These are phyloP conservation scores for Oreohelix idahoensis DNA, from an alignment of 1,140 invertebrate species.

Conservation along the genomic window DNA sequence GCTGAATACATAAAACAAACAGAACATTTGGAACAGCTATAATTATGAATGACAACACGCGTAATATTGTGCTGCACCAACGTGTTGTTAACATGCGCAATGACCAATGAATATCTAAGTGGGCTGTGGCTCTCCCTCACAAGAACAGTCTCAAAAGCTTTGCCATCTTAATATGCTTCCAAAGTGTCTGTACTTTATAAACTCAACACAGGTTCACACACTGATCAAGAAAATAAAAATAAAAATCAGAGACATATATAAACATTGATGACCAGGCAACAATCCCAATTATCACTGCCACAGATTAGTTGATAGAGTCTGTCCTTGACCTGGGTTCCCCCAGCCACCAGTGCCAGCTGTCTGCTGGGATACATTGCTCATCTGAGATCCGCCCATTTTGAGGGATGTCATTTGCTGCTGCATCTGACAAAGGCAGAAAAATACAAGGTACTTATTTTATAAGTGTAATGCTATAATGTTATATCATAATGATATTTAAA, in stretches of 20 bases:
- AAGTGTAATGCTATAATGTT: neutral
- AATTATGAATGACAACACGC: too few relatives aligned
- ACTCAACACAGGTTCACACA: neutral
- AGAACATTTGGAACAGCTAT: too few relatives aligned
- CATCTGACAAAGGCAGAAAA: slow-evolving; percentile 71
- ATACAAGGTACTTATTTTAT: too few relatives aligned
- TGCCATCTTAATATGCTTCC: neutral
- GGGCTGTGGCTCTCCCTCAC: too few relatives aligned
- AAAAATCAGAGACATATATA: neutral
- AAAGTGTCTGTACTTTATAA: neutral
- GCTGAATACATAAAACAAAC: too few relatives aligned
- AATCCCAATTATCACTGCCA: slow-evolving; percentile 50
- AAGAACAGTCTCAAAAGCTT: too few relatives aligned
- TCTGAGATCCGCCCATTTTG: neutral
- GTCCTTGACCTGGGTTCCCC: slow-evolving; percentile 42
- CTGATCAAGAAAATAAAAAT: neutral
- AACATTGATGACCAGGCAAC: neutral
- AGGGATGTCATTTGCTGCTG: slow-evolving; percentile 76
- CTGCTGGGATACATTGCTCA: neutral
- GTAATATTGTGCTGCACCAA: too few relatives aligned
- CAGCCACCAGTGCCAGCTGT: slow-evolving; percentile 34
- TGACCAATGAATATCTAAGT: too few relatives aligned
- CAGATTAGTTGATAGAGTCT: slow-evolving; percentile 58
- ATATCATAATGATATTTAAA: neutral
- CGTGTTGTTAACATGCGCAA: too few relatives aligned